These are phyloP conservation scores for Myrmecophaga tridactyla DNA, from an alignment of 2,113 vertebrate genomes.

Conservation along the genomic window DNA sequence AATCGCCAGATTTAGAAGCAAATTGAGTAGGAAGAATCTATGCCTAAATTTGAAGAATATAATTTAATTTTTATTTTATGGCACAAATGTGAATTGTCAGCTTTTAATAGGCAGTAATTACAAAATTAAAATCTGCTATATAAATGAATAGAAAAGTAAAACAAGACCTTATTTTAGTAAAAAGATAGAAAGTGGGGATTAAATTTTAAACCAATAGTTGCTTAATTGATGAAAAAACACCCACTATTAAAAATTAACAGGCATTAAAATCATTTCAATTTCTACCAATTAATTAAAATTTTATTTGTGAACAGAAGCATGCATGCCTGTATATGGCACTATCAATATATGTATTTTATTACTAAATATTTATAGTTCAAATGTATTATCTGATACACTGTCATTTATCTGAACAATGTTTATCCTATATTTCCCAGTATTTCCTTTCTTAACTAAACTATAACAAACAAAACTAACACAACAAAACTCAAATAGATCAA, in stretches of 20 bases:
- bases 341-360: background rate
- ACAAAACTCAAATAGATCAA: background rate
- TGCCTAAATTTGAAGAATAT: background rate
- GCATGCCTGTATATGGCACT: background rate
- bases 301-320: background rate
- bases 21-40: background rate
- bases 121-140: background rate
- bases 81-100: background rate
- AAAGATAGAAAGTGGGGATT: background rate
- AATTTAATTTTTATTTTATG: background rate
- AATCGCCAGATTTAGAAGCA: background rate
- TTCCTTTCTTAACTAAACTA: background rate
- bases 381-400: background rate
- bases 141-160: background rate
- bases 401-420: background rate
- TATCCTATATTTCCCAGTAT: background rate
- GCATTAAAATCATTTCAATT: background rate
- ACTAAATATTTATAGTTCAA: background rate
- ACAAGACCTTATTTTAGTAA: background rate
- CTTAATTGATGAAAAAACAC: background rate
- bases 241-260: background rate
- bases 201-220: background rate
- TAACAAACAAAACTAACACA: background rate
- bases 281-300: background rate
- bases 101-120: background rate